These are phyloP conservation scores for Terebella lapidaria DNA, from an alignment of 2,888 invertebrate species.

Conservation along the genomic window DNA sequence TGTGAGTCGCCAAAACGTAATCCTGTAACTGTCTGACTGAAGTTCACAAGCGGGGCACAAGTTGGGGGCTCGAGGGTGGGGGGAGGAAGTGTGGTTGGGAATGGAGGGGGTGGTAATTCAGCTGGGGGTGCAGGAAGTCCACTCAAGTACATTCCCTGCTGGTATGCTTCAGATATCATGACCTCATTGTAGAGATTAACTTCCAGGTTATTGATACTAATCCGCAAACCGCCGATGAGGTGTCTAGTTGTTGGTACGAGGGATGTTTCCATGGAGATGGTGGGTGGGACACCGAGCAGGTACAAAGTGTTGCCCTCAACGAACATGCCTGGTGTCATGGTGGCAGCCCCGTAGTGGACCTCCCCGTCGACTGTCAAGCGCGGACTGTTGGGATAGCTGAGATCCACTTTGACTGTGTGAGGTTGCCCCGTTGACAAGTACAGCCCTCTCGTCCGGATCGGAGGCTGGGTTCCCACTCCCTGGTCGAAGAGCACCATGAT, in stretches of 20 bases:
- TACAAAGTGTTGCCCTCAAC: slow-evolving; percentile 19
- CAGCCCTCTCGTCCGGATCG: slow-evolving; percentile 21
- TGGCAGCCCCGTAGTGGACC: slow-evolving; percentile 20
- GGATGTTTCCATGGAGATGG: slow-evolving; percentile 17
- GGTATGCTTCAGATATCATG: neutral
- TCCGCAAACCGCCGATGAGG: slow-evolving; percentile 22
- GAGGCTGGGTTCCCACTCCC: slow-evolving; percentile 17
- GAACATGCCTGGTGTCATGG: slow-evolving; percentile 24
- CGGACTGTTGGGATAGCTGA: slow-evolving; percentile 24
- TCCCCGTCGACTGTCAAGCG: slow-evolving; percentile 22
- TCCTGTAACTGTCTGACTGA: slow-evolving; percentile 2
- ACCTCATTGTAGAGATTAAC: slow-evolving; percentile 12
- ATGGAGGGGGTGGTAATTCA: slow-evolving; percentile 21
- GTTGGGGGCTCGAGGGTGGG: slow-evolving; percentile 19
- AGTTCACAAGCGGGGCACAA: slow-evolving; percentile 6
- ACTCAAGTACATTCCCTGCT: slow-evolving; percentile 19
- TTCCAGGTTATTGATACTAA: too few relatives aligned
- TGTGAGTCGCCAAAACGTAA: slow-evolving; percentile 18
- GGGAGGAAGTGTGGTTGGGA: slow-evolving; percentile 20
- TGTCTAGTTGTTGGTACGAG: neutral
- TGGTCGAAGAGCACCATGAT: slow-evolving; percentile 28
- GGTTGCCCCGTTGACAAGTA: slow-evolving; percentile 25
- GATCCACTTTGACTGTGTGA: slow-evolving; percentile 24
- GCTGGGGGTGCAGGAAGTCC: slow-evolving; percentile 20
- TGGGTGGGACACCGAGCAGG: slow-evolving; percentile 23